A percentile compares a stretch with the other conserved stretches of the same genome.
These are phyloP conservation scores for Mareca penelope DNA, from an alignment of 2,797 vertebrate genomes.

Conservation along the genomic window DNA sequence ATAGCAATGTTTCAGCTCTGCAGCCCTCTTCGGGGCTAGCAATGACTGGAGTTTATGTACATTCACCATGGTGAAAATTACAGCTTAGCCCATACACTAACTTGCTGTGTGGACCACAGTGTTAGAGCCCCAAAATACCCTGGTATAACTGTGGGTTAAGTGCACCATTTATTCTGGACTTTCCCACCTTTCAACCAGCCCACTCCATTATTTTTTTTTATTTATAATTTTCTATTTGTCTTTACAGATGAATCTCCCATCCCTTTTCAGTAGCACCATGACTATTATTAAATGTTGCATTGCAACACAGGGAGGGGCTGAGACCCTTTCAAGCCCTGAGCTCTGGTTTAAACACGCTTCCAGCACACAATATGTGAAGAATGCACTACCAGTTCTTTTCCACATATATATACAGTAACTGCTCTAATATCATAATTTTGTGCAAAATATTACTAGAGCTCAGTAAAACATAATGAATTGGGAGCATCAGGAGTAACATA, in stretches of 20 bases:
- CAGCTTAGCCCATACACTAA: background rate
- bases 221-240: background rate
- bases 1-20: background rate
- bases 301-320: background rate
- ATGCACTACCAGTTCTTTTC: background rate
- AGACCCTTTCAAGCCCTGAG: background rate
- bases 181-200: background rate
- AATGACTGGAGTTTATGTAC: background rate
- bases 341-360: background rate
- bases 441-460: background rate
- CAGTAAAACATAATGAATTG: background rate
- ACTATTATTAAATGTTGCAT: background rate
- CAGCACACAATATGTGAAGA: background rate
- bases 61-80: background rate
- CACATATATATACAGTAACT: background rate
- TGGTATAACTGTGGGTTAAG: background rate
- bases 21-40: constrained; percentile 6
- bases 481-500: background rate
- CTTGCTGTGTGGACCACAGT: background rate
- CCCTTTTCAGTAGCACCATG: background rate
- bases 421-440: background rate
- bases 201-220: background rate
- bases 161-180: background rate
- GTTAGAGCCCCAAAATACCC: background rate
- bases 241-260: background rate